A percentile compares a stretch with the other conserved stretches of the same genome.
phyloP scores from a whole-genome alignment of 2,113 vertebrate genomes.

The Tachysurus vachellii region DNA sequence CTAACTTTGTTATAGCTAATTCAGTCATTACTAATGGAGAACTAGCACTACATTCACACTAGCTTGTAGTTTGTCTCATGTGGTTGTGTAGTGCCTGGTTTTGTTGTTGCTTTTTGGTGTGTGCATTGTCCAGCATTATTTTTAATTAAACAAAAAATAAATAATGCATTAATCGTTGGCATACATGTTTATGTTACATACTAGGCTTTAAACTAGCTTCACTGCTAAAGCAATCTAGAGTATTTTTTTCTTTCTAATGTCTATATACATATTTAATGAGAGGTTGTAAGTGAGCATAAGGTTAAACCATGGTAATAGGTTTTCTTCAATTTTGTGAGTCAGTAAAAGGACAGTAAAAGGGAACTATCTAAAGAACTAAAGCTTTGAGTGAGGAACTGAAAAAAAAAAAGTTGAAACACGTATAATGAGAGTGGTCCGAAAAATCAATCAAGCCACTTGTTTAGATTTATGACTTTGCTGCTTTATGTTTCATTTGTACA shows the following conservation, averaged over 20 bases:
- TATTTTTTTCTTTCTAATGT: not conserved
- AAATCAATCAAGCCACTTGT: not conserved
- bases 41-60: not conserved
- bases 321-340: not conserved
- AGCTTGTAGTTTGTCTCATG: not conserved
- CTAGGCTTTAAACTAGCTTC: not conserved
- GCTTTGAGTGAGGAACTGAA: not conserved
- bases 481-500: not conserved
- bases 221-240: not conserved
- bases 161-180: not conserved
- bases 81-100: not conserved
- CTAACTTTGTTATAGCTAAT: not conserved
- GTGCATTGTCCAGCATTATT: not conserved
- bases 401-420: not conserved
- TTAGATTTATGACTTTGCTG: not conserved
- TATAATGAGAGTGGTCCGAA: not conserved
- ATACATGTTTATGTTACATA: not conserved
- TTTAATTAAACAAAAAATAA: not conserved
- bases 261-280: not conserved
- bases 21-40: not conserved
- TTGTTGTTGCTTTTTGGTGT: not conserved
- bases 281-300: not conserved
- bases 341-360: not conserved
- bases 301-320: not conserved
- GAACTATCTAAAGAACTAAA: not conserved